These are phyloP conservation scores for Otus sunia DNA, from an alignment of 2,113 vertebrate genomes.

Conservation along the genomic window DNA sequence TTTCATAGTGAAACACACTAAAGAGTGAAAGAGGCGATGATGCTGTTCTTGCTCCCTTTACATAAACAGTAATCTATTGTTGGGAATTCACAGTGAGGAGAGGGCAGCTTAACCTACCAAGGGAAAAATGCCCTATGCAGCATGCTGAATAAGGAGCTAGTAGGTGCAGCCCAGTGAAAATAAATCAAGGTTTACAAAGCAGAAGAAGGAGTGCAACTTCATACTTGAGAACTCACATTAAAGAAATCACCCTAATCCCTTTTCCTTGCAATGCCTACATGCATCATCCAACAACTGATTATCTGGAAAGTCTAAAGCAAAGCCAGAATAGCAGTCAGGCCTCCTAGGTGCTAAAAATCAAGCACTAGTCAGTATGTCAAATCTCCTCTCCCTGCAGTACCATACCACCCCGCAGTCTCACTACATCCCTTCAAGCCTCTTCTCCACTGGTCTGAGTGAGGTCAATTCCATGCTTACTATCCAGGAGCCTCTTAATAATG, in stretches of 20 bases:
- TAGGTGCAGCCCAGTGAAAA: background rate
- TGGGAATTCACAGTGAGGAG: background rate
- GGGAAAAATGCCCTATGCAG: background rate
- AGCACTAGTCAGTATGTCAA: background rate
- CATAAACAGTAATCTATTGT: background rate
- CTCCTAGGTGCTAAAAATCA: background rate
- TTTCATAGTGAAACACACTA: background rate
- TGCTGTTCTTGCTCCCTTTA: background rate
- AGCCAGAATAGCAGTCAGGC: background rate
- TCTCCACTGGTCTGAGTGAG: background rate
- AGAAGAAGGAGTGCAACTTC: background rate
- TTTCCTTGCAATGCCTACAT: background rate
- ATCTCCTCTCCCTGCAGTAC: background rate
- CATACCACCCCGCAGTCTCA: rapidly evolving
- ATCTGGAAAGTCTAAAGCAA: background rate
- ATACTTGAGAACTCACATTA: background rate
- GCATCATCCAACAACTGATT: background rate
- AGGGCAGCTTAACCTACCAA: background rate
- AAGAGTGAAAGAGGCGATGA: background rate
- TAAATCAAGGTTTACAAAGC: background rate
- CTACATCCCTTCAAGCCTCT: background rate
- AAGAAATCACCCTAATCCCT: background rate
- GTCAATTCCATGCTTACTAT: background rate
- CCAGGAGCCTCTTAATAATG: background rate
- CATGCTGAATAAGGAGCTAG: background rate